Conservation (phyloP, 1,140 invertebrate genomes). For the Drosophila melanica region DNA sequence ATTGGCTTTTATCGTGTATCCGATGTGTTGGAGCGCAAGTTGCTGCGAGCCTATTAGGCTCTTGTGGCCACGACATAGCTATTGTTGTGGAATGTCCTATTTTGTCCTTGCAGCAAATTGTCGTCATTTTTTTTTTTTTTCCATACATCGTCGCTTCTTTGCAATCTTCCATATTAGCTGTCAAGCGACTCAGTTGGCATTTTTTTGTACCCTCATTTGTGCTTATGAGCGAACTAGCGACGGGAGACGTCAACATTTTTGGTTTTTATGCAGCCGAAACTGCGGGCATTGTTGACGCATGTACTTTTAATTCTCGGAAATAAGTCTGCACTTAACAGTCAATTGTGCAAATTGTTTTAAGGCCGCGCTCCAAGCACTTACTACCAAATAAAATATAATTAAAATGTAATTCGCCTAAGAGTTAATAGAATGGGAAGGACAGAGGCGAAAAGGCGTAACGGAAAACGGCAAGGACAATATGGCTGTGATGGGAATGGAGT, state of each 20-base stretch:
- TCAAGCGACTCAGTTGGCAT: constrained; percentile 29
- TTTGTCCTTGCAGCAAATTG: constrained; percentile 72
- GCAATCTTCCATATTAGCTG: constrained; percentile 45
- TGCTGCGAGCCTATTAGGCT: constrained; percentile 43
- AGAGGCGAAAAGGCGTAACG: not conserved
- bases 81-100: constrained; percentile 71
- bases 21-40: constrained; percentile 57
- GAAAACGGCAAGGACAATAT: not conserved
- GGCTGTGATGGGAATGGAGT: not conserved
- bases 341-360: constrained; percentile 54
- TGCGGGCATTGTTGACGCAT: constrained; percentile 16
- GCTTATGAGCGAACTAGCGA: constrained; percentile 23
- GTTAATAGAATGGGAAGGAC: constrained; percentile 24
- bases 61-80: constrained; percentile 56
- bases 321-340: constrained; percentile 67
- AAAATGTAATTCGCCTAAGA: constrained; percentile 41
- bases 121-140: constrained; percentile 27
- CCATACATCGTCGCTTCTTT: constrained; percentile 17
- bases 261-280: constrained; percentile 17
- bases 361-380: constrained; percentile 20
- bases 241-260: constrained; percentile 31
- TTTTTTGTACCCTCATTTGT: constrained; percentile 50
- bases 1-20: constrained; percentile 54
- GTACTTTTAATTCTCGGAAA: constrained; percentile 46
- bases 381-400: constrained; percentile 43